A percentile compares a stretch with the other conserved stretches of the same genome.
Conservation (phyloP, 2,113 vertebrate species). For the Albula glossodonta region DNA sequence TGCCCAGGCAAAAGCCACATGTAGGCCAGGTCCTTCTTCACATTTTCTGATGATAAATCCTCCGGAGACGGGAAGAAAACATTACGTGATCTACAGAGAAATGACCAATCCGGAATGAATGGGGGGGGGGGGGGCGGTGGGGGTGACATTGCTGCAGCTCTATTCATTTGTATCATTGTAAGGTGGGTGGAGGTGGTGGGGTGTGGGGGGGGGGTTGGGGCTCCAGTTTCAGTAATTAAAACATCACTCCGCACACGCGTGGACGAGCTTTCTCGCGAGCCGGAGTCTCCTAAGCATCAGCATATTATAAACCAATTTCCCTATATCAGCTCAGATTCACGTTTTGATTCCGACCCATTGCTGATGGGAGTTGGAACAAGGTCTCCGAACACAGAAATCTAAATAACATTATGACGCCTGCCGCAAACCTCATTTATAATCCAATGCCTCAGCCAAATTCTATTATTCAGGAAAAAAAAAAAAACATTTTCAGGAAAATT, state of each 20-base stretch:
- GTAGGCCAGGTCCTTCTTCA: conserved; percentile 10
- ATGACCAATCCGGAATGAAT: conserved; percentile 19
- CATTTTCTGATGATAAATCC: background rate
- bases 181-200: conserved; percentile 47
- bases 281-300: conserved; percentile 85
- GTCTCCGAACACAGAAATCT: conserved; percentile 93
- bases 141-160: conserved; percentile 50
- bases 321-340: conserved; percentile 96
- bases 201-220: conserved; percentile 59
- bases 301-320: conserved; percentile 98
- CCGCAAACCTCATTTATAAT: conserved; percentile 99
- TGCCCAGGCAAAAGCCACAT: conserved; percentile 42
- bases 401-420: conserved; percentile 94
- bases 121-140: no score
- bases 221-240: conserved; percentile 73
- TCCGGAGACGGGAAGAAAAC: conserved; percentile 15
- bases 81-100: conserved; percentile 35
- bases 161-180: conserved; percentile 63
- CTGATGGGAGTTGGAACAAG: conserved; percentile 96
- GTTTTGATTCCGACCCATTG: conserved; percentile 90
- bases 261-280: conserved; percentile 73
- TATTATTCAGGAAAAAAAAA: conserved; percentile 75
- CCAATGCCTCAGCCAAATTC: conserved; percentile 91
- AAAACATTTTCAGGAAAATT: conserved; percentile 61
- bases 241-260: conserved; percentile 67